These are phyloP conservation scores for Alviniconcha strummeri DNA, from an alignment of 2,888 invertebrate species.

Conservation along the genomic window DNA sequence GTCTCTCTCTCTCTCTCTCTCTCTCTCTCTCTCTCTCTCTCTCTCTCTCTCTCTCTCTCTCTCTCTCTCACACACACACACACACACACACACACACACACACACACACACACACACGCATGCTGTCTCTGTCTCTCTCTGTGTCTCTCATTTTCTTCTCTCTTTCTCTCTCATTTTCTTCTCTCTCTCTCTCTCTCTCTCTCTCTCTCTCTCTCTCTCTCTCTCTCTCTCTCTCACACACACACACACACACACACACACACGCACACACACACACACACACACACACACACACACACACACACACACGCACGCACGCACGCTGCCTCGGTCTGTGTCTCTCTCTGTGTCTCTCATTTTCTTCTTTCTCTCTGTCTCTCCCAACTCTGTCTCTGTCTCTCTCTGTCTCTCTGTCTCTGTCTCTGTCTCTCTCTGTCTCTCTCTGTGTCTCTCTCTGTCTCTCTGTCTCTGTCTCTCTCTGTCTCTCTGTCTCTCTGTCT, in stretches of 20 bases:
- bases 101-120: not conserved
- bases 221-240: not conserved
- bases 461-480: not conserved
- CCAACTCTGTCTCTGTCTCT: not conserved
- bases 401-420: not conserved
- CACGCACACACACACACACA: not conserved
- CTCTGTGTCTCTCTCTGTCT: not conserved
- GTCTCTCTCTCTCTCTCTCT: conserved; percentile 21
- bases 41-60: conserved; percentile 10
- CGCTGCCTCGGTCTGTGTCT: conserved; percentile 5
- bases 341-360: not conserved
- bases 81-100: not conserved
- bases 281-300: too few species aligned
- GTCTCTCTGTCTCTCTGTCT: not conserved
- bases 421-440: not conserved
- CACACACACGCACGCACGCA: not conserved
- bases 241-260: not conserved
- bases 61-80: not conserved
- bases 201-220: not conserved
- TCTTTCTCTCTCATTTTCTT: not conserved
- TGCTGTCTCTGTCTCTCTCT: not conserved
- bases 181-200: not conserved
- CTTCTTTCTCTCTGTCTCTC: not conserved
- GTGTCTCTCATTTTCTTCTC: not conserved
- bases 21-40: not conserved